Base-by-base conservation (phyloP, 2,888 invertebrate species). In the Athripsodes cinereus region DNA sequence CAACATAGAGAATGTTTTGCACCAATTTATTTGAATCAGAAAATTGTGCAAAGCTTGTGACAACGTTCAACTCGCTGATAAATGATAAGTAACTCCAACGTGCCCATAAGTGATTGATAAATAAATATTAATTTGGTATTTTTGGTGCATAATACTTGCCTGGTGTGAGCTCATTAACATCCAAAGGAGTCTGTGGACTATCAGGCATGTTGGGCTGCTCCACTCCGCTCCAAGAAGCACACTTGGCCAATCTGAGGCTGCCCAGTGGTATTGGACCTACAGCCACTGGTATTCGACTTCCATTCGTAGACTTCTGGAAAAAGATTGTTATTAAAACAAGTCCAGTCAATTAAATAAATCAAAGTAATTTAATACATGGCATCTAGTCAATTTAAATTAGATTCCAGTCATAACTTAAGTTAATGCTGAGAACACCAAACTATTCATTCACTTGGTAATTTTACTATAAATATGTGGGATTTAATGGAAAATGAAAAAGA, bases 221-320 rank as follows among this genome's bases (percentile, higher is more conserved):
- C 34, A 79, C 80, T 67, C 81, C 80, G 58, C 84, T 83, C 88
- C 87, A 85, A 31, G 86, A 84, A 70, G 86, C 83, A 72, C 87
- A 86, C 71, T 87, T 87, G 61, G 85, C 83, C 53, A 86, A 76
- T 47, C 83, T 72, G 65, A 79, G 76, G 66, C 76, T 79, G n/a
- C 56, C 53, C 6, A 53, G 47, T n/a, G 53, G 58, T 35, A 53
- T 53, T n/a, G 40, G 53, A n/a, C 62, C 62, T 18, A 82, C 81
- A 26, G 83, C 81, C 57, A 87, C 79, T 58, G 86, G 87, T 68
- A 87, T 86, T 73, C 84, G 84, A 68, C 86, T 86, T 62, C 61
- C 62, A 48, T 58, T 57, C 11, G 60, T 56, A 5, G 59, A 58
- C 31, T 64, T 61, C 62, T 61, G 35, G 18, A 46, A 52, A 19